Evolutionary conservation across 30 jellyfish, hydroid and myxozoan species (phyloP).

Genomic region (Catostylus mosaicus): DNA sequence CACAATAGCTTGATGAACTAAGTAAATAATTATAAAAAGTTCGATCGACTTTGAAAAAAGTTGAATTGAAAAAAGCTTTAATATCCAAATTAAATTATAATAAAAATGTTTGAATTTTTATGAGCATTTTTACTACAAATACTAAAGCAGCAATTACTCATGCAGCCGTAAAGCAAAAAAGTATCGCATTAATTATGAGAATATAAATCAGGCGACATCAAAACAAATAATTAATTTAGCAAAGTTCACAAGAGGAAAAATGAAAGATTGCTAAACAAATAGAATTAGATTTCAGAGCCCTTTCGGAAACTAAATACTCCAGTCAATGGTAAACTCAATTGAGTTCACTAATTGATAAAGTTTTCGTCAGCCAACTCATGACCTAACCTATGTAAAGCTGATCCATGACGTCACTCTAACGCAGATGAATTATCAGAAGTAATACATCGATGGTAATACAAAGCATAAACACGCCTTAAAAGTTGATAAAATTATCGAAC

Average conservation of each 20-base stretch:
- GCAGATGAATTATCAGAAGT: too few relatives aligned
- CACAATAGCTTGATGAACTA: neutral
- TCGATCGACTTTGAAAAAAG: neutral
- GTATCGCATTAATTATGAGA: conserved; percentile 5
- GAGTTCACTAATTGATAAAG: too few relatives aligned
- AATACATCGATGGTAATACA: too few relatives aligned
- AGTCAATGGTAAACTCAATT: too few relatives aligned
- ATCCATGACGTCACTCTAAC: neutral
- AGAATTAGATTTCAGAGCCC: neutral
- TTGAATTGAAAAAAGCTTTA: neutral
- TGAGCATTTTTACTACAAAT: neutral
- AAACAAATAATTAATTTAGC: neutral
- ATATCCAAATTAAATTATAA: neutral
- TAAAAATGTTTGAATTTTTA: neutral
- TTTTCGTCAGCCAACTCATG: too few relatives aligned
- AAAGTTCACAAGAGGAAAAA: neutral
- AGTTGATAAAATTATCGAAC: too few relatives aligned
- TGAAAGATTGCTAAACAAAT: neutral
- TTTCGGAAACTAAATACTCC: neutral
- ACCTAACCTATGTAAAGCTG: neutral
- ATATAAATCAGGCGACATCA: neutral
- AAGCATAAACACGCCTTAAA: too few relatives aligned
- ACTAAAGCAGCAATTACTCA: neutral
- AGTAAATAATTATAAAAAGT: neutral
- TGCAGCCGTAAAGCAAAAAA: neutral